phyloP scores from a whole-genome alignment of 2,888 invertebrate genomes.

The Andrena haemorrhoa region DNA sequence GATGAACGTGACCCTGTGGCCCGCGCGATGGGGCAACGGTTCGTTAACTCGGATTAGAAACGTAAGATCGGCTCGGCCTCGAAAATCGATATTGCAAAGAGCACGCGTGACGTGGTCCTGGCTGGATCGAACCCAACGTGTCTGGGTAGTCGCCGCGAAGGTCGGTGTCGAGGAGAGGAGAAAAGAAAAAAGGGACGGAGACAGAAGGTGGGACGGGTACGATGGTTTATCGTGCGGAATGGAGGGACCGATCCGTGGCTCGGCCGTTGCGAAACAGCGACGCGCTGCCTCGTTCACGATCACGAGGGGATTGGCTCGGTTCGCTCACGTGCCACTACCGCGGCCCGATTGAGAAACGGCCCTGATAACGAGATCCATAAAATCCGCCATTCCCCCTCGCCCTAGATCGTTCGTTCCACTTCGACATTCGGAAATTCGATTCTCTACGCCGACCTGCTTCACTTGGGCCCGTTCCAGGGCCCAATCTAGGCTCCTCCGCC shows the following conservation, averaged over 20 bases:
- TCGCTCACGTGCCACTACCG: constrained; percentile 55
- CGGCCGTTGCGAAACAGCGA: constrained; percentile 49
- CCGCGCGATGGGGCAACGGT: constrained; percentile 22
- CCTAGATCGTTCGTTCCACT: constrained; percentile 1
- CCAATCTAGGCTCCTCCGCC: neutral
- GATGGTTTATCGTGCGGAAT: constrained; percentile 55
- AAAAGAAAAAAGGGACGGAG: constrained; percentile 4
- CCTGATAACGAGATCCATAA: constrained; percentile 57
- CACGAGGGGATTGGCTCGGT: constrained; percentile 57
- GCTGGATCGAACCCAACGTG: constrained; percentile 46
- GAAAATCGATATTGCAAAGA: constrained; percentile 52
- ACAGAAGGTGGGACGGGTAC: constrained; percentile 25
- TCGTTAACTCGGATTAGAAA: constrained; percentile 57
- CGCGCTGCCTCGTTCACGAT: constrained; percentile 51
- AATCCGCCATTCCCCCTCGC: constrained; percentile 28
- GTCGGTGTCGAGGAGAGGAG: constrained; percentile 37
- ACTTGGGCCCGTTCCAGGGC: neutral
- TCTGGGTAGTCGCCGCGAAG: constrained; percentile 54
- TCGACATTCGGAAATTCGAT: constrained; percentile 1
- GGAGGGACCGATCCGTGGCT: constrained; percentile 42
- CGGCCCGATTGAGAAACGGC: constrained; percentile 51
- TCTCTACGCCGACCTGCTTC: neutral
- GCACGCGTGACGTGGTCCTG: constrained; percentile 31
- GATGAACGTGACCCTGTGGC: constrained; percentile 26
- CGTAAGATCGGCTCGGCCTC: constrained; percentile 56